Evolutionary conservation across 2,888 invertebrate genomes (phyloP), one percentile per base, ranked within the genome.

Genomic region (Xylota segnis): DNA sequence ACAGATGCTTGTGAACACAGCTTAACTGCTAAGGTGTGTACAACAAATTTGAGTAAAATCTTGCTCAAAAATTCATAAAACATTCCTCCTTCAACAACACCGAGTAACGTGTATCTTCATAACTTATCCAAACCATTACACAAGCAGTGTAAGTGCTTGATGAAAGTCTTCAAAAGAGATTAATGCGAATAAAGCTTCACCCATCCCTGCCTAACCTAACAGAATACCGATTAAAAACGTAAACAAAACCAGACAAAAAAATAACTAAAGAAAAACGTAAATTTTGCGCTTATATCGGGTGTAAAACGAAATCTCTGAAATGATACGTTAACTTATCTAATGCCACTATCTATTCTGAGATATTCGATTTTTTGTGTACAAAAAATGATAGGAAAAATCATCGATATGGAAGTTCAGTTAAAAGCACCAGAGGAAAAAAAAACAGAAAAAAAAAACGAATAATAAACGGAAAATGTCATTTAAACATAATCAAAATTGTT

Each of bases 241-340:
- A 5, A 10, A 58, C 43, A 52, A 45, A 16, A n/a, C 12, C 12
- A 34, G 40, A 54, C 16, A 43, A 12, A 40, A 6, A 0, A 32
- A 43, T 5, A 40, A 6, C 1, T 34, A 43, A 29, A 45, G 34
- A 58, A 18, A 47, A 54, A 43, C 40, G 56, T 70, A 87, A 76
- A 70, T 76, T 83, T 86, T 50, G 74, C 87, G 71, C 68, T 87
- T 71, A 76, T 79, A 81, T 87, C 86, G 76, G 86, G 83, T 87
- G 87, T 81, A 76, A 87, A 87, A 88, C 90, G 90, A 91, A 92
- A 92, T 92, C 92, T 91, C 89, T 89, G 89, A 90, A 91, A 91
- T 90, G 92, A 92, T 92, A 92, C 91, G 92, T 92, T 92, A 92
- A 92, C 92, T 92, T 92, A 92, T 92, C 92, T 92, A 91, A 90